Evolutionary conservation across 2,113 vertebrate genomes (phyloP).

Genomic region (Cyprinodon brontotheroides): DNA sequence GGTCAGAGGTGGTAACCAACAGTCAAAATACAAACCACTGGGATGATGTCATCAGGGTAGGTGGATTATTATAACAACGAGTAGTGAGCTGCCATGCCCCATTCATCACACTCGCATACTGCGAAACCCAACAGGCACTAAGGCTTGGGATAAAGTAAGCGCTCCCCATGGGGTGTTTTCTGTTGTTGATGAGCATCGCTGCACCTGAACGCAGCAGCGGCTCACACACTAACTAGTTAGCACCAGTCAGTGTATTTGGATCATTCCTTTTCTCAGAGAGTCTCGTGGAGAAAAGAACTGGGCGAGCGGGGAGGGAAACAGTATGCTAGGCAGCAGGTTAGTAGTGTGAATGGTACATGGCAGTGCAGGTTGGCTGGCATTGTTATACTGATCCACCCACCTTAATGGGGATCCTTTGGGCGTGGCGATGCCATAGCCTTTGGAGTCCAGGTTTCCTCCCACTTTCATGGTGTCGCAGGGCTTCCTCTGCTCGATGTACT

Average conservation of each 20-base stretch:
- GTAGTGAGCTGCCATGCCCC: conserved; percentile 67
- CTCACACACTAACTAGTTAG: conserved; percentile 31
- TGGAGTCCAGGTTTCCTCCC: conserved; percentile 98
- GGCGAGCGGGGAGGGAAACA: conserved; percentile 31
- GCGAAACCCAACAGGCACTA: conserved; percentile 37
- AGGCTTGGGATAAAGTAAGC: conserved; percentile 30
- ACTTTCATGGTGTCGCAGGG: conserved; percentile 99
- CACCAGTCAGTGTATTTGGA: conserved; percentile 20
- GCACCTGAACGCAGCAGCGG: conserved; percentile 13
- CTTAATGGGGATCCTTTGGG: conserved; percentile 99
- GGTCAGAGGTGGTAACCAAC: conserved; percentile 68
- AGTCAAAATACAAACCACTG: conserved; percentile 83
- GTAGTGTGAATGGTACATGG: conserved; percentile 71
- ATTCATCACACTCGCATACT: conserved; percentile 71
- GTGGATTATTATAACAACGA: conserved; percentile 99
- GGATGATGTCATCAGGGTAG: conserved; percentile 95
- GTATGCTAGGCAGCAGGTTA: conserved; percentile 65
- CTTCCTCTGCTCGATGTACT: conserved; percentile 97
- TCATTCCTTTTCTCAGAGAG: conserved; percentile 7
- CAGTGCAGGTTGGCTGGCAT: conserved; percentile 85
- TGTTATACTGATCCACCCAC: conserved; percentile 99
- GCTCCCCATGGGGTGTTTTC: conserved; percentile 17
- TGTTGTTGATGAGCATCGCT: conserved; percentile 14
- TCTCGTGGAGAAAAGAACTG: background rate
- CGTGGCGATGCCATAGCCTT: conserved; percentile 98